Percentiles rank a stretch among this genome's conserved stretches.
Conservation (phyloP, 1,140 invertebrate species). For the Drosophila grimshawi region DNA sequence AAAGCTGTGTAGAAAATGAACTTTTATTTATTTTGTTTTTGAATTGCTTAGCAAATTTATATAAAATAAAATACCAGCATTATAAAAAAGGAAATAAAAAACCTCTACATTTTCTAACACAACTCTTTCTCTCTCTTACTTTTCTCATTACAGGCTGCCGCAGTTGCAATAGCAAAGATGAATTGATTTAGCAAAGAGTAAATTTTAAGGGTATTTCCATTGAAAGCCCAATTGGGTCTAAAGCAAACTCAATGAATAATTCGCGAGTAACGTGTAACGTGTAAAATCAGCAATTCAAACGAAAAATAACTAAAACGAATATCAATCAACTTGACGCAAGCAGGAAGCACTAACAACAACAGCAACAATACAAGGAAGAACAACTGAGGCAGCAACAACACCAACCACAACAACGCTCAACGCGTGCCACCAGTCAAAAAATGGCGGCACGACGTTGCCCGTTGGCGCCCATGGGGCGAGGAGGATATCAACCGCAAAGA, state of each 20-base stretch:
- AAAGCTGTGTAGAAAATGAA: too few species aligned
- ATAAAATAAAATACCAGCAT: not conserved
- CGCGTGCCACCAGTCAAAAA: conserved; percentile 63
- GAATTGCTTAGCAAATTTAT: not conserved
- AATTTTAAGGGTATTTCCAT: conserved; percentile 7
- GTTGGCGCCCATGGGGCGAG: conserved; percentile 51
- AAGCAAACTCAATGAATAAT: conserved; percentile 51
- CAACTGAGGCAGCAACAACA: conserved; percentile 7
- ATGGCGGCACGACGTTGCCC: conserved; percentile 79
- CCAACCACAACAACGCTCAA: conserved; percentile 36
- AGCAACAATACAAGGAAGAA: not conserved
- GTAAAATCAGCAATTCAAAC: conserved; percentile 58
- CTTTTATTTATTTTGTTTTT: not conserved
- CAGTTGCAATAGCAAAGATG: conserved; percentile 17
- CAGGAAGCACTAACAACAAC: not conserved
- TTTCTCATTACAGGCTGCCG: conserved; percentile 9
- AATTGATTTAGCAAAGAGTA: conserved; percentile 14
- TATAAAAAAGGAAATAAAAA: too few species aligned
- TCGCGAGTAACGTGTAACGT: conserved; percentile 37
- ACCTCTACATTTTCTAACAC: not conserved
- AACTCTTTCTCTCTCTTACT: not conserved
- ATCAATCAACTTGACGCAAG: conserved; percentile 33
- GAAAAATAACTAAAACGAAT: not conserved
- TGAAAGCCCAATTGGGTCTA: not conserved
- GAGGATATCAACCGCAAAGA: conserved; percentile 42